Percentiles rank a stretch among this genome's conserved stretches.
Evolutionary conservation across 2,113 vertebrate species (phyloP).

Genomic region (Elephantulus edwardii): DNA sequence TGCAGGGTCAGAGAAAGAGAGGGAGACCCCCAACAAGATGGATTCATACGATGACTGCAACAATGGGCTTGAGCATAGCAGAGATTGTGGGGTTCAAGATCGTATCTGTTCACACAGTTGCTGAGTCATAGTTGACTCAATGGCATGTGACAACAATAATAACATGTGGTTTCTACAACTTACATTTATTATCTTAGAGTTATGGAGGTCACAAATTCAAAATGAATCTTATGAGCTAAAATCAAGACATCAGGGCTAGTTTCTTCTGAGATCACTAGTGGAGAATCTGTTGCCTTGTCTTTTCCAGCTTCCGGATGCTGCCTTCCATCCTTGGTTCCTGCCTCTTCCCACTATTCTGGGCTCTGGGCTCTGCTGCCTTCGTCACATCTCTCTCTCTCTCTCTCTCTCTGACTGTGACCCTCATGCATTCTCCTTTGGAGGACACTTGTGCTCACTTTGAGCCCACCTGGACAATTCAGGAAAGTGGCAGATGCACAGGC

Average conservation of each 20-base stretch:
- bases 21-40: too few relatives aligned
- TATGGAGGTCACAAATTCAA: background rate
- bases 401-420: background rate
- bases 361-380: background rate
- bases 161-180: background rate
- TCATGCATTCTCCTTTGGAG: background rate
- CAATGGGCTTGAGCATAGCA: too few relatives aligned
- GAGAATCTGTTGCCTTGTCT: background rate
- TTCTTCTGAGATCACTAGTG: rapidly evolving
- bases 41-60: too few relatives aligned
- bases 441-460: background rate
- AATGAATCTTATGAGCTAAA: rapidly evolving
- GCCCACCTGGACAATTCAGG: too few relatives aligned
- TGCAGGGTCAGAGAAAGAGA: too few relatives aligned
- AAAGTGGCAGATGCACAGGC: rapidly evolving
- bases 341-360: background rate
- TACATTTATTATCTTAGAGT: rapidly evolving
- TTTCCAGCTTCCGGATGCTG: background rate
- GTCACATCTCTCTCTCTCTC: background rate
- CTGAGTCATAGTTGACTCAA: too few relatives aligned
- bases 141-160: too few relatives aligned
- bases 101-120: too few relatives aligned
- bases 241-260: rapidly evolving
- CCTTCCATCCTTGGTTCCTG: rapidly evolving
- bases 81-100: too few relatives aligned